Conservation (phyloP, 2,888 invertebrate species). For the Hymenopus coronatus region DNA sequence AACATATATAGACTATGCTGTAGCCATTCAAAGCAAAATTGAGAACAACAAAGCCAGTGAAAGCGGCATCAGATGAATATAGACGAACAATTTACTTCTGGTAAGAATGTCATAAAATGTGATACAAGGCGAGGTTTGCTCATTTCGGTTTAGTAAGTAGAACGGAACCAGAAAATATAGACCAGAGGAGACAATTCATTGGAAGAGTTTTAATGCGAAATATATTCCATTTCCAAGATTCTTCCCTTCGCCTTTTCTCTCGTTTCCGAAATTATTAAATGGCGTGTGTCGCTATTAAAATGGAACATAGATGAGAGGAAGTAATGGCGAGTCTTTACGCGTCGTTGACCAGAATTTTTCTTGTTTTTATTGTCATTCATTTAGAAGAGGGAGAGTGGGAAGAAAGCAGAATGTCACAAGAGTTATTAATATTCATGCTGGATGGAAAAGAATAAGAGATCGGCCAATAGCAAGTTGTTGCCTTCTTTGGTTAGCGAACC, state of each 20-base stretch:
- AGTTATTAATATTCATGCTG: background rate
- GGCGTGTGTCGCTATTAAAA: constrained; percentile 24
- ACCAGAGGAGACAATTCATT: background rate
- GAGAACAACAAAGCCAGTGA: background rate
- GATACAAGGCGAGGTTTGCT: background rate
- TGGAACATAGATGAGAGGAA: constrained; percentile 14
- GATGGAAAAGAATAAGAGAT: background rate
- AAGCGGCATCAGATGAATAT: background rate
- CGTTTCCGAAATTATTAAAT: constrained; percentile 15
- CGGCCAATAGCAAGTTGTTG: background rate
- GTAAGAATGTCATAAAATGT: background rate
- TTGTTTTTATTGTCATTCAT: background rate
- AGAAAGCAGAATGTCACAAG: background rate
- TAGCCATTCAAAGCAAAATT: background rate
- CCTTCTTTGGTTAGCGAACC: background rate
- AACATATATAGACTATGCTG: no score
- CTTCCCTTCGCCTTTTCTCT: background rate
- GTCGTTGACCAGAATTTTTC: background rate
- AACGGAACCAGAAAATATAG: background rate
- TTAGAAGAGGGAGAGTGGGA: background rate
- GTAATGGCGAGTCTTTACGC: background rate
- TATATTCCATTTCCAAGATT: background rate
- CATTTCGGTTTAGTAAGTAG: background rate
- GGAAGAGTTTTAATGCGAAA: background rate
- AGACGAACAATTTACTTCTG: background rate